phyloP scores from a whole-genome alignment of 1,140 invertebrate species.

The Solen grandis region DNA sequence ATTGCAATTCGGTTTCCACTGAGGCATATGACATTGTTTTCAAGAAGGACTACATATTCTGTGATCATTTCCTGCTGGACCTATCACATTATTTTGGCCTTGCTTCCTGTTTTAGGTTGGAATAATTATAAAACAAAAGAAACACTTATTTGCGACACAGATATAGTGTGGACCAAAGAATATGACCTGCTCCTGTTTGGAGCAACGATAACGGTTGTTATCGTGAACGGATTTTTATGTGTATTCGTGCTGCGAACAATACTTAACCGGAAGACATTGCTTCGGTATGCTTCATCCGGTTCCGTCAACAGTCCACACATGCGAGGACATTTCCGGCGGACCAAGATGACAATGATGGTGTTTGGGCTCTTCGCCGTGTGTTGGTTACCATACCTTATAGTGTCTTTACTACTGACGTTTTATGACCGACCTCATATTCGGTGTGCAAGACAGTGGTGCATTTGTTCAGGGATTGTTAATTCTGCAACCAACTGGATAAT shows the following conservation, averaged over 20 bases:
- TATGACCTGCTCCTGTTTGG: slow-evolving; percentile 20
- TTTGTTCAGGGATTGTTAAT: slow-evolving; percentile 30
- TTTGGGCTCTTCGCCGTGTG: slow-evolving; percentile 24
- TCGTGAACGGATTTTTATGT: slow-evolving; percentile 19
- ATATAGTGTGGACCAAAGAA: slow-evolving; percentile 23
- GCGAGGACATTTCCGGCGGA: not conserved
- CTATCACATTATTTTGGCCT: slow-evolving; percentile 16
- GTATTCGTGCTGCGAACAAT: slow-evolving; percentile 13
- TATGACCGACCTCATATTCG: not conserved
- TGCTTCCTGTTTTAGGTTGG: slow-evolving; percentile 11
- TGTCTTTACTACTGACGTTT: not conserved
- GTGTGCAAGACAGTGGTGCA: slow-evolving; percentile 24
- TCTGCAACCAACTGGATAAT: slow-evolving; percentile 34
- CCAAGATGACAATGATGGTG: slow-evolving; percentile 19
- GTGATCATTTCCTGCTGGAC: slow-evolving; percentile 30
- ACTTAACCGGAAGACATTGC: not conserved
- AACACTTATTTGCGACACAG: slow-evolving; percentile 11
- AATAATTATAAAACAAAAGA: slow-evolving; percentile 11
- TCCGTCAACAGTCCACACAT: slow-evolving; percentile 3
- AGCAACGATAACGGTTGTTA: slow-evolving; percentile 6
- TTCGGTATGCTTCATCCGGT: slow-evolving; percentile 3
- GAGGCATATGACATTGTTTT: slow-evolving; percentile 23
- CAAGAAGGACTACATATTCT: slow-evolving; percentile 1
- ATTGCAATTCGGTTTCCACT: slow-evolving; percentile 1
- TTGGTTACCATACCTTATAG: slow-evolving; percentile 22